phyloP scores from a whole-genome alignment of 2,888 invertebrate species.

The Salpingus planirostris region DNA sequence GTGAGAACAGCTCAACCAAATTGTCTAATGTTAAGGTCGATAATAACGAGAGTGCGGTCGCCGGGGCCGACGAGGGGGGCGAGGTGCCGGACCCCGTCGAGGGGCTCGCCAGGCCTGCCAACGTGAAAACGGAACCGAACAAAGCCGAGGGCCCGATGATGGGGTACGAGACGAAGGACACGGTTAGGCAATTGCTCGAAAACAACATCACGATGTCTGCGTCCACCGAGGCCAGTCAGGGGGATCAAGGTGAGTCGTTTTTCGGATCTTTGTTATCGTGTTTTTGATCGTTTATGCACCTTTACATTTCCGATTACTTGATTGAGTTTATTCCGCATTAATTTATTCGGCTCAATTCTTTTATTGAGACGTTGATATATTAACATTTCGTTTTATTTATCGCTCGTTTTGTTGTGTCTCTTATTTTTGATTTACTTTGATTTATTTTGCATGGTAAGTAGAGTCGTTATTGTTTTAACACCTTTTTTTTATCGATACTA shows the following conservation, averaged over 20 bases:
- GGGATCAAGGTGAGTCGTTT: constrained; percentile 22
- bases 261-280: not conserved
- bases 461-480: constrained; percentile 13
- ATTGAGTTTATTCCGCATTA: not conserved
- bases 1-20: constrained; percentile 25
- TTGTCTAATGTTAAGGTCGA: not conserved
- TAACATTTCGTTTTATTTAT: too few species aligned
- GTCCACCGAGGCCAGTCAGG: constrained; percentile 18
- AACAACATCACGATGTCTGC: constrained; percentile 15
- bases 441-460: constrained; percentile 37
- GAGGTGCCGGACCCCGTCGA: constrained; percentile 20
- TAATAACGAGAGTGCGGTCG: too few species aligned
- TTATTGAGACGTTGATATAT: too few species aligned
- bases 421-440: too few species aligned
- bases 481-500: too few species aligned
- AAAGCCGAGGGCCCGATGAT: too few species aligned
- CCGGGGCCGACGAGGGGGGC: constrained; percentile 6
- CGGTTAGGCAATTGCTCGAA: constrained; percentile 15
- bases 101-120: too few species aligned
- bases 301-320: not conserved
- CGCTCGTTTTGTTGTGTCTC: too few species aligned
- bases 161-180: constrained; percentile 21
- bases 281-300: not conserved
- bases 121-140: constrained; percentile 6
- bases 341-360: too few species aligned